Percentiles rank a stretch among this genome's conserved stretches.
Evolutionary conservation across 2,113 vertebrate genomes (phyloP).

Genomic region (Centropus unirufus): DNA sequence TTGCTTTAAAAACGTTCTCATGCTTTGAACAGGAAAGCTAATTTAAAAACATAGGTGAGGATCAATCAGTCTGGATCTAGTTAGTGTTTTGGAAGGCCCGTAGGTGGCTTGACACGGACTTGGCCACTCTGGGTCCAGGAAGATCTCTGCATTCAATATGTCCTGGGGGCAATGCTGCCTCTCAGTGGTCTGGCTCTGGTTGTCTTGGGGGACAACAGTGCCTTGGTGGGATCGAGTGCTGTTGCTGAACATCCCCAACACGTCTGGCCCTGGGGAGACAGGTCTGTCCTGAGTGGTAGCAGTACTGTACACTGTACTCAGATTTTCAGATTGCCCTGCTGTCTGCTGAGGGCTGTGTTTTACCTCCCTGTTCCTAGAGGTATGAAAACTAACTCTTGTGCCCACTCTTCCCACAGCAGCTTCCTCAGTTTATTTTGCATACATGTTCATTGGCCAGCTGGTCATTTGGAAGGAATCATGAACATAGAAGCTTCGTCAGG

Average conservation of each 20-base stretch:
- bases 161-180: accelerated
- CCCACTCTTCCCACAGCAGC: background rate
- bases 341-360: background rate
- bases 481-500: accelerated
- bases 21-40: background rate
- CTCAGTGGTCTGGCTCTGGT: accelerated
- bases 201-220: background rate
- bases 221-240: accelerated
- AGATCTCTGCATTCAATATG: accelerated
- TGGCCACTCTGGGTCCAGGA: background rate
- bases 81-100: background rate
- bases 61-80: background rate
- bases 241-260: background rate
- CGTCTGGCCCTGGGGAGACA: accelerated
- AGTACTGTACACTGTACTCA: accelerated
- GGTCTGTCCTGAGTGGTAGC: background rate
- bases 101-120: background rate
- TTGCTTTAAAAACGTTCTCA: background rate
- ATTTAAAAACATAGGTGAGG: background rate
- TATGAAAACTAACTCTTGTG: background rate
- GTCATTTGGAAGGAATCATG: background rate
- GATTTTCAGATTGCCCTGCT: background rate
- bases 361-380: background rate
- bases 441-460: background rate
- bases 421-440: background rate